Conservation (phyloP, 2,888 invertebrate genomes). For the Neoascia interrupta region DNA sequence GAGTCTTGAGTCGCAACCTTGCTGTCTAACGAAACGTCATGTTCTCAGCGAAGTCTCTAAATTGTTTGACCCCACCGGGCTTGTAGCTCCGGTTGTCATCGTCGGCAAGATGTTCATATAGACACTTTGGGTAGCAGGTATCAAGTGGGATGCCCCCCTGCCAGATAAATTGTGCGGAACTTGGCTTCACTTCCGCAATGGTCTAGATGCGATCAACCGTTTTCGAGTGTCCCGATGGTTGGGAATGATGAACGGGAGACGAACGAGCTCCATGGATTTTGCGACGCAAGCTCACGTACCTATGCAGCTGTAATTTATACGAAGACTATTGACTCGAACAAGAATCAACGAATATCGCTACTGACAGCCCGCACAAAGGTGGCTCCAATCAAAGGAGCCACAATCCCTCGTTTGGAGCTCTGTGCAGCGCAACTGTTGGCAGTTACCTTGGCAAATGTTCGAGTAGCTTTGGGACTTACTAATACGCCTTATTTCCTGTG, state of each 20-base stretch:
- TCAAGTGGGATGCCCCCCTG: too few relatives aligned
- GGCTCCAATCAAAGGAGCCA: background rate
- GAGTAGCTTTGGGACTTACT: conserved; percentile 2
- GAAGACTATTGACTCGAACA: background rate
- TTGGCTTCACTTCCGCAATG: conserved; percentile 32
- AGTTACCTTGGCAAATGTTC: background rate
- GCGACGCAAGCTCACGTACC: conserved; percentile 18
- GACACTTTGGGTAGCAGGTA: too few relatives aligned
- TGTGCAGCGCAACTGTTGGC: conserved; percentile 28
- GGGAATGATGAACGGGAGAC: background rate
- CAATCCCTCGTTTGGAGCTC: conserved; percentile 12
- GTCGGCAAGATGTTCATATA: too few relatives aligned
- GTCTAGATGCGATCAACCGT: background rate
- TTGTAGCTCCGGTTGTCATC: too few relatives aligned
- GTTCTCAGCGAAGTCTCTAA: conserved; percentile 12
- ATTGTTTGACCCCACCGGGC: conserved; percentile 17
- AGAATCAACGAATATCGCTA: background rate
- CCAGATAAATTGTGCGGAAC: too few relatives aligned
- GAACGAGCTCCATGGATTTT: conserved; percentile 27
- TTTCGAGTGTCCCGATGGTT: conserved; percentile 25
- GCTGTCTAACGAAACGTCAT: conserved; percentile 14
- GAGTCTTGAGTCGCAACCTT: background rate
- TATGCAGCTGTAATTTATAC: background rate
- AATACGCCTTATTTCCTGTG: conserved; percentile 10
- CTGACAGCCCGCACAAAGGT: background rate